Evolutionary conservation across 2,113 vertebrate species (phyloP).

Genomic region (Enhydra lutris): DNA sequence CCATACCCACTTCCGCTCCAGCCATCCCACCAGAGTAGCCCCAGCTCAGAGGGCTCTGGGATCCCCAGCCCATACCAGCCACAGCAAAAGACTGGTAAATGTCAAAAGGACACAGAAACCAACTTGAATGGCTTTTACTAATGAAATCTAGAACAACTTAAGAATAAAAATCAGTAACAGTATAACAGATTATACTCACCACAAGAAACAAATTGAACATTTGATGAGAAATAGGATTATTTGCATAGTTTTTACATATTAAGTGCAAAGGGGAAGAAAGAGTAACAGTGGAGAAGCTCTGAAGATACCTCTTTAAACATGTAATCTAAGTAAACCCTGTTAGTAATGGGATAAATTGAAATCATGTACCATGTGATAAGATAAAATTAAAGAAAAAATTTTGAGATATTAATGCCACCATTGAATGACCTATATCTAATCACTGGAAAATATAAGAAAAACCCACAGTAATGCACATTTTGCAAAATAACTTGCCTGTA

Average conservation of each 20-base stretch:
- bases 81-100: background rate
- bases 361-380: background rate
- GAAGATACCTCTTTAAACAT: background rate
- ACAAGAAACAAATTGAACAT: background rate
- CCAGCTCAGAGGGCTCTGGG: background rate
- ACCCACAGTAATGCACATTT: background rate
- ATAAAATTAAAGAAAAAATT: background rate
- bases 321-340: background rate
- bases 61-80: background rate
- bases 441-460: background rate
- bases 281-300: background rate
- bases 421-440: background rate
- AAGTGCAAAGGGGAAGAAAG: background rate
- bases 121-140: background rate
- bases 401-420: background rate
- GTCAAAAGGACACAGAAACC: background rate
- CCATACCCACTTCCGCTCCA: background rate
- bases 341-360: background rate
- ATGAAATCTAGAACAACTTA: background rate
- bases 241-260: background rate
- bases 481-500: background rate
- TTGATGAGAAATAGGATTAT: background rate
- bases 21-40: background rate
- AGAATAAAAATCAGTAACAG: background rate
- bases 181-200: no score